Evolutionary conservation across 2,113 vertebrate species (phyloP).

Genomic region (Cheirogaleus medius): DNA sequence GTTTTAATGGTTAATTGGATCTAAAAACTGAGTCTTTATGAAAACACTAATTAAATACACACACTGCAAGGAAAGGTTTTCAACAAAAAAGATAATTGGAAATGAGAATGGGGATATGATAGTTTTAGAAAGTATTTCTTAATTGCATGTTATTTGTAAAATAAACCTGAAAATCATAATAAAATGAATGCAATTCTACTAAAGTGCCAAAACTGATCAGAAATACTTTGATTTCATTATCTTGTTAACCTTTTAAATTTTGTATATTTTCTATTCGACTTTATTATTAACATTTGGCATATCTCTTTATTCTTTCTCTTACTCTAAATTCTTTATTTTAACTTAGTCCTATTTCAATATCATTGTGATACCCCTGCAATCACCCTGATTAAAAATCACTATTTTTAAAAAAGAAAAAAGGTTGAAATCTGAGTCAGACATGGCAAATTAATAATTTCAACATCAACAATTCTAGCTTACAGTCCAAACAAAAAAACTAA

Average conservation of each 20-base stretch:
- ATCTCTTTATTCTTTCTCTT: conserved; percentile 12
- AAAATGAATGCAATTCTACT: neutral
- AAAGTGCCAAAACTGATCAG: neutral
- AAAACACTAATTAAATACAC: conserved; percentile 2
- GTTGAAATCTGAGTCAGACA: conserved; percentile 22
- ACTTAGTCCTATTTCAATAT: conserved; percentile 31
- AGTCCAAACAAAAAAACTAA: conserved; percentile 37
- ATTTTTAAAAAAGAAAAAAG: neutral
- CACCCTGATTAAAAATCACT: conserved; percentile 10
- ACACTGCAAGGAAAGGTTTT: conserved; percentile 2
- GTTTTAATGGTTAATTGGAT: conserved; percentile 40
- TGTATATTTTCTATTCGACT: neutral
- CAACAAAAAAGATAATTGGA: neutral
- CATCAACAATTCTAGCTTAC: conserved; percentile 16
- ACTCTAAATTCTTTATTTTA: conserved; percentile 8
- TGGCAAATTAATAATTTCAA: conserved; percentile 31
- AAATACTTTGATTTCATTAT: conserved; percentile 13
- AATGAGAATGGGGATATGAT: neutral
- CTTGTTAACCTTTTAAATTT: conserved; percentile 35
- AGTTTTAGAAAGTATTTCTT: neutral
- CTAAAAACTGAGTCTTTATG: conserved; percentile 26
- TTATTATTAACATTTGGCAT: neutral
- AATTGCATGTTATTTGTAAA: conserved; percentile 51
- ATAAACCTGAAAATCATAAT: conserved; percentile 38
- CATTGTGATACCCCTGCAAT: neutral